Evolutionary conservation across 2,888 invertebrate genomes (phyloP).

Genomic region (Teleiodes luculella): DNA sequence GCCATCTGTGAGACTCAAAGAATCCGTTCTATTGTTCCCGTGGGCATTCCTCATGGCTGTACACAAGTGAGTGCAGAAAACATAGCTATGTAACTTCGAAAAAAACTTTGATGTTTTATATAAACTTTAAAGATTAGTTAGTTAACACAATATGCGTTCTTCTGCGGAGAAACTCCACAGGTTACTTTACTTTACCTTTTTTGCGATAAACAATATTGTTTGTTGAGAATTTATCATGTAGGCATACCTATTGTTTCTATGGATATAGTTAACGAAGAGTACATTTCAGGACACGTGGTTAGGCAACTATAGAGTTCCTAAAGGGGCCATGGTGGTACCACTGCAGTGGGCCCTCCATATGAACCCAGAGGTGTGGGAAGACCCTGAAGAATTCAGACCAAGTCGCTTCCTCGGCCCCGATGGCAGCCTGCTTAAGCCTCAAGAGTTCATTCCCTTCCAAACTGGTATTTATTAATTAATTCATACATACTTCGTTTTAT

Average conservation of each 20-base stretch:
- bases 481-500: no score
- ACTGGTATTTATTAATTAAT: constrained; percentile 73
- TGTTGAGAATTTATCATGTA: no score
- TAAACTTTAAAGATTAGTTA: no score
- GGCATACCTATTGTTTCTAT: neutral
- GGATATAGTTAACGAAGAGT: no score
- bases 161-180: no score
- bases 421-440: constrained; percentile 80
- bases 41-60: constrained; percentile 92
- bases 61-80: constrained; percentile 42
- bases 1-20: constrained; percentile 88
- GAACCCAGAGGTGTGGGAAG: constrained; percentile 81
- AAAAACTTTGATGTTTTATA: no score
- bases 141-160: no score
- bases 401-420: constrained; percentile 82
- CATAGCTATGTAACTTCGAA: neutral
- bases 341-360: constrained; percentile 90
- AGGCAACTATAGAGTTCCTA: constrained; percentile 82
- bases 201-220: no score
- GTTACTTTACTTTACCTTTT: no score
- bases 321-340: constrained; percentile 86
- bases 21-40: constrained; percentile 87
- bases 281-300: constrained; percentile 75
- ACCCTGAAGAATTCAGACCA: constrained; percentile 84
- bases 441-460: constrained; percentile 90